phyloP scores from a whole-genome alignment of 2,797 vertebrate species.

The Brotogeris chrysoptera region DNA sequence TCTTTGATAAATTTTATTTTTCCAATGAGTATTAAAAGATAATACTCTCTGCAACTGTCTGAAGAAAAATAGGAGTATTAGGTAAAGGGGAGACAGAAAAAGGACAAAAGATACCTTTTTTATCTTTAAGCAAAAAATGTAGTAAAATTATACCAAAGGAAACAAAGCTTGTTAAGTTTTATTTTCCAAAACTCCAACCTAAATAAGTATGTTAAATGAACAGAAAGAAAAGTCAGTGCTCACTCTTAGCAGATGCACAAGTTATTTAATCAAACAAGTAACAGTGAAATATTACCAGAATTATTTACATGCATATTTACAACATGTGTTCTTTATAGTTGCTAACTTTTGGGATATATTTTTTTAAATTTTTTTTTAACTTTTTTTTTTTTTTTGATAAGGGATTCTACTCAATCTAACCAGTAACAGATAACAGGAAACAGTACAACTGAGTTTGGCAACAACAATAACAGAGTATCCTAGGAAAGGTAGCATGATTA shows the following conservation, averaged over 20 bases:
- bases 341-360: slow-evolving; percentile 43
- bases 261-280: slow-evolving; percentile 66
- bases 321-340: slow-evolving; percentile 57
- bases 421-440: slow-evolving; percentile 37
- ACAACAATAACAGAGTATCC: slow-evolving; percentile 6
- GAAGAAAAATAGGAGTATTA: background rate
- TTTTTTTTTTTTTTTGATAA: slow-evolving; percentile 44
- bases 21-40: background rate
- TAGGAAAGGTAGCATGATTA: slow-evolving; percentile 57
- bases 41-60: background rate
- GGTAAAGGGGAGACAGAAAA: background rate
- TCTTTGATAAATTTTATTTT: background rate
- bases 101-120: background rate
- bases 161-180: slow-evolving; percentile 73
- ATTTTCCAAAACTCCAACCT: slow-evolving; percentile 75
- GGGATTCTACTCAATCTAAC: slow-evolving; percentile 45
- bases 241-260: slow-evolving; percentile 72
- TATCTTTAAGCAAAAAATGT: background rate
- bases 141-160: slow-evolving; percentile 51
- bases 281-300: slow-evolving; percentile 75
- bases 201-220: slow-evolving; percentile 70
- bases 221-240: slow-evolving; percentile 71
- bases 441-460: slow-evolving; percentile 63
- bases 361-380: slow-evolving; percentile 42
- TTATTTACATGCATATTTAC: slow-evolving; percentile 83